Conservation (phyloP, 1,140 invertebrate species). For the Choristoneura fumiferana region DNA sequence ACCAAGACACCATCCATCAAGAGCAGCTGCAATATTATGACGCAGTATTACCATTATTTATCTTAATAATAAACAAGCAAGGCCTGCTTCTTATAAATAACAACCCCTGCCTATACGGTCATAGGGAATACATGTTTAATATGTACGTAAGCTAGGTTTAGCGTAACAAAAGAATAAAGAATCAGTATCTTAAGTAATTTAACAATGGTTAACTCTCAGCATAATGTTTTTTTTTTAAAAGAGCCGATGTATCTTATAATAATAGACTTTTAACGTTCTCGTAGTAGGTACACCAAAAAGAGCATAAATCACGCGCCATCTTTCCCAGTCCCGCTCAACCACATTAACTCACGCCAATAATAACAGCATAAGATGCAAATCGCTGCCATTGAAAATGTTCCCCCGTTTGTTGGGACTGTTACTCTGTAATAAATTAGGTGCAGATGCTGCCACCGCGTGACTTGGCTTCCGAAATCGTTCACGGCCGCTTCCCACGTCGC, state of each 20-base stretch:
- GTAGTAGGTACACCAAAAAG: not conserved
- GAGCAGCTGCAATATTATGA: slow-evolving; percentile 39
- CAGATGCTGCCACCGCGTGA: slow-evolving; percentile 44
- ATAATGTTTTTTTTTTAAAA: too few relatives aligned
- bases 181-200: too few relatives aligned
- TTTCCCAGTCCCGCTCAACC: not conserved
- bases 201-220: too few relatives aligned
- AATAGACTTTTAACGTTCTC: not conserved
- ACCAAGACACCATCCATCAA: slow-evolving; percentile 53
- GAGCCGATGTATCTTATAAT: not conserved
- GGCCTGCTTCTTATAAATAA: too few relatives aligned
- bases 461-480: slow-evolving; percentile 37
- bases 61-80: not conserved
- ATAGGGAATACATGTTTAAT: too few relatives aligned
- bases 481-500: slow-evolving; percentile 28
- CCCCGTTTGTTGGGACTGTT: slow-evolving; percentile 15
- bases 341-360: slow-evolving; percentile 1
- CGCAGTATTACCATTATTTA: slow-evolving; percentile 13
- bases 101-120: too few relatives aligned
- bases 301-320: not conserved
- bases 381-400: slow-evolving; percentile 27
- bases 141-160: too few relatives aligned
- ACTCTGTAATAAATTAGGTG: slow-evolving; percentile 47
- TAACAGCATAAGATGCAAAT: slow-evolving; percentile 29
- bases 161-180: too few relatives aligned